These are phyloP conservation scores for Penaeus monodon DNA, from an alignment of 2,888 invertebrate species.

Conservation along the genomic window DNA sequence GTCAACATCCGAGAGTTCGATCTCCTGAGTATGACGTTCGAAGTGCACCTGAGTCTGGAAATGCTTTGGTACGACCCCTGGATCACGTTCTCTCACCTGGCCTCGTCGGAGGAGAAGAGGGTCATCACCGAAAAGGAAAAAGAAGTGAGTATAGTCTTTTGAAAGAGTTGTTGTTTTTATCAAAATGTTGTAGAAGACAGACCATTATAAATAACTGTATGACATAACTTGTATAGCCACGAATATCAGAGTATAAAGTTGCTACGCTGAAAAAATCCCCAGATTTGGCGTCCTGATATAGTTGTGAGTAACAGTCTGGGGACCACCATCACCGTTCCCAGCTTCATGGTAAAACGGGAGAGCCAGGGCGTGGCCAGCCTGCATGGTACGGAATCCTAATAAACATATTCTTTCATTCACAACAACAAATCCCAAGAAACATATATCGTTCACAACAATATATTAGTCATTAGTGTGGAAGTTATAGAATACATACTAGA, in stretches of 20 bases:
- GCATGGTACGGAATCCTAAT: neutral
- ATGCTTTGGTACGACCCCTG: conserved; percentile 19
- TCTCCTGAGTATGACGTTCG: conserved; percentile 37
- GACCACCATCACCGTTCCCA: neutral
- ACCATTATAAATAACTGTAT: no score
- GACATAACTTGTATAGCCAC: no score
- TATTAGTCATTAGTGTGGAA: no score
- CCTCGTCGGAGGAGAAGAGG: neutral
- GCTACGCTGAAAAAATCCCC: neutral
- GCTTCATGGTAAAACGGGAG: conserved; percentile 6
- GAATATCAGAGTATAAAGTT: no score
- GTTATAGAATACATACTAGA: no score
- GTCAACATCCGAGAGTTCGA: conserved; percentile 19
- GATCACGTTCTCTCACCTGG: conserved; percentile 29
- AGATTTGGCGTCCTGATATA: neutral
- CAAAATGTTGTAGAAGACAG: no score
- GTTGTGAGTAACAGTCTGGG: conserved; percentile 19
- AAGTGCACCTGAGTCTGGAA: neutral
- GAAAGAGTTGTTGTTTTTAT: no score
- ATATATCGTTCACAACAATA: no score
- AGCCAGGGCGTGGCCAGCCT: conserved; percentile 6
- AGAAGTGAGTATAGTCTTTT: neutral
- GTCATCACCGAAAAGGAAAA: neutral
- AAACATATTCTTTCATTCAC: no score
- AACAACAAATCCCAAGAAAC: no score